Percentiles rank a stretch among this genome's conserved stretches.
Conservation (phyloP, 2,113 vertebrate species). For the Rattus norvegicus region DNA sequence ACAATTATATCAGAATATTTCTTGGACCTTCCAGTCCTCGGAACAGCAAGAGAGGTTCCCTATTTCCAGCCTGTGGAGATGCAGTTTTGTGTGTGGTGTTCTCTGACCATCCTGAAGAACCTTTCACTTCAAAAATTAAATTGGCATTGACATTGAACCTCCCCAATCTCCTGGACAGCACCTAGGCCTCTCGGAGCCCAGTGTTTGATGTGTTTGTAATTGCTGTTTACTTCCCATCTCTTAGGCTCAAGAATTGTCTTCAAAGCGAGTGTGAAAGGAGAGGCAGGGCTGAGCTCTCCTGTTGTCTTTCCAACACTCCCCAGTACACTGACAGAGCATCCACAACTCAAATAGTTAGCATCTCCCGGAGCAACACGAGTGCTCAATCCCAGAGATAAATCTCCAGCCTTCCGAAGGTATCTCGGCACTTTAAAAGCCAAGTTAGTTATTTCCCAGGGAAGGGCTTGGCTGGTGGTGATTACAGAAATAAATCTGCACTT, state of each 20-base stretch:
- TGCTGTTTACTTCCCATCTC: constrained; percentile 65
- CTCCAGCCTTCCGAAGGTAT: constrained; percentile 79
- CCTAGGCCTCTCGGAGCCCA: constrained; percentile 5
- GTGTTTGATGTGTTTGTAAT: constrained; percentile 52
- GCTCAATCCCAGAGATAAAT: constrained; percentile 79
- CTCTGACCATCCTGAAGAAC: neutral
- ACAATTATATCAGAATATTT: constrained; percentile 1
- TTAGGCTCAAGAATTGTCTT: constrained; percentile 66
- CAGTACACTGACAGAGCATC: constrained; percentile 8
- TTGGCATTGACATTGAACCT: constrained; percentile 13
- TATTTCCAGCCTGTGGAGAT: neutral
- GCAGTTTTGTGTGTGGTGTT: neutral
- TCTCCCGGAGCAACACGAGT: constrained; percentile 76
- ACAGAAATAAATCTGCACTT: constrained; percentile 82
- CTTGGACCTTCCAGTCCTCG: neutral
- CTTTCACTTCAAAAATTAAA: constrained; percentile 57
- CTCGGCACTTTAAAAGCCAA: constrained; percentile 73
- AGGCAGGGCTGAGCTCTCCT: neutral
- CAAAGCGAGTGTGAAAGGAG: neutral
- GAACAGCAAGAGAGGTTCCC: neutral
- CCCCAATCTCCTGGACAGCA: constrained; percentile 22
- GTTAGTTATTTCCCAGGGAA: constrained; percentile 78
- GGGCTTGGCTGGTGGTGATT: constrained; percentile 82
- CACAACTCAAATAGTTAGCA: constrained; percentile 71
- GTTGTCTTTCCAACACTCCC: constrained; percentile 57